phyloP scores from a whole-genome alignment of 2,888 invertebrate genomes.

The Phaedon cochleariae region DNA sequence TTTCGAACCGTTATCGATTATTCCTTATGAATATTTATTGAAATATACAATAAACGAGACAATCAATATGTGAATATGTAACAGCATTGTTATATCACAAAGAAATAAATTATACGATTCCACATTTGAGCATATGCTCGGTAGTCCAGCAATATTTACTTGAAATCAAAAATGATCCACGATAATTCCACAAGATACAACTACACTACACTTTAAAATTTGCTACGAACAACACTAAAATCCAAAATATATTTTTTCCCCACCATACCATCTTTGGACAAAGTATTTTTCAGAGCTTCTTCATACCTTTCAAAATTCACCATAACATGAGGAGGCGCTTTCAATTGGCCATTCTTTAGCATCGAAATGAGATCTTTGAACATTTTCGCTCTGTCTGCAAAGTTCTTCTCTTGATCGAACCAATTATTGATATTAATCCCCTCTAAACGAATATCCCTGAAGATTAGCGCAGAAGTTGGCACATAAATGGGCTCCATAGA shows the following conservation, averaged over 20 bases:
- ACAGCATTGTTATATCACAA: too few relatives aligned
- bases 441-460: slow-evolving; percentile 78
- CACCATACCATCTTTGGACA: slow-evolving; percentile 74
- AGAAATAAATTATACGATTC: too few relatives aligned
- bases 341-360: slow-evolving; percentile 74
- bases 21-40: too few relatives aligned
- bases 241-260: slow-evolving; percentile 82
- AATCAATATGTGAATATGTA: too few relatives aligned
- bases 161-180: too few relatives aligned
- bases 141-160: too few relatives aligned
- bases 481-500: slow-evolving; percentile 85
- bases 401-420: slow-evolving; percentile 69
- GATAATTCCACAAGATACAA: too few relatives aligned
- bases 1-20: too few relatives aligned
- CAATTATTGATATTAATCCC: slow-evolving; percentile 94
- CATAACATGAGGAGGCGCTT: slow-evolving; percentile 76
- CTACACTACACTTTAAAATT: slow-evolving; percentile 7
- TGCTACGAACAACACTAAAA: slow-evolving; percentile 54
- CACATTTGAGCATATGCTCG: too few relatives aligned
- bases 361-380: slow-evolving; percentile 75
- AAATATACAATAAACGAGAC: too few relatives aligned
- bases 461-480: slow-evolving; percentile 82
- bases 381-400: slow-evolving; percentile 75
- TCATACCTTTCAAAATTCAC: slow-evolving; percentile 77
- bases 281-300: slow-evolving; percentile 76